A percentile compares a stretch with the other conserved stretches of the same genome.
Conservation (phyloP, 2,888 invertebrate genomes). For the Hyppa rectilinea region DNA sequence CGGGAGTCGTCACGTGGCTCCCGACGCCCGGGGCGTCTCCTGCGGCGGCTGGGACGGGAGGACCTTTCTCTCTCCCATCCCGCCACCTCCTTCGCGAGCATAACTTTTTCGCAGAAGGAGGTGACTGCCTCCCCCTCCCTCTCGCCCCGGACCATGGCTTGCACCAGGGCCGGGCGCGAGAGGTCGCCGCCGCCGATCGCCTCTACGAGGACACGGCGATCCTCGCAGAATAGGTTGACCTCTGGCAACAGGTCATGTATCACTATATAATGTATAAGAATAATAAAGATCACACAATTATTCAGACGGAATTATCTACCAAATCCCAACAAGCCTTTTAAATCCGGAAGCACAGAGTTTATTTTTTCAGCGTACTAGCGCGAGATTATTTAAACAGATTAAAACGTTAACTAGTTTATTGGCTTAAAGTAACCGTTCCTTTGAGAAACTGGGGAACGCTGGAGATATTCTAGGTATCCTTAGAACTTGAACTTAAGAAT, state of each 20-base stretch:
- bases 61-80: too few relatives aligned
- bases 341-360: not conserved
- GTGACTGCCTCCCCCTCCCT: too few relatives aligned
- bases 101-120: too few relatives aligned
- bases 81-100: too few relatives aligned
- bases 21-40: too few relatives aligned
- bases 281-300: not conserved
- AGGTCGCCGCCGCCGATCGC: too few relatives aligned
- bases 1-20: too few relatives aligned
- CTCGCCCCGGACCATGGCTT: too few relatives aligned
- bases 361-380: conserved; percentile 20
- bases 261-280: not conserved
- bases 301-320: not conserved
- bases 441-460: conserved; percentile 33
- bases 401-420: conserved; percentile 52
- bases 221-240: too few relatives aligned
- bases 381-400: conserved; percentile 46
- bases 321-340: conserved; percentile 5
- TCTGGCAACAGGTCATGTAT: not conserved
- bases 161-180: too few relatives aligned
- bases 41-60: too few relatives aligned
- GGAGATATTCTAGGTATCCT: conserved; percentile 23
- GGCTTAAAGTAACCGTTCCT: conserved; percentile 38
- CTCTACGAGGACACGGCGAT: too few relatives aligned
- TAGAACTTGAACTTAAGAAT: conserved; percentile 24